Percentiles rank a stretch among this genome's conserved stretches.
These are phyloP conservation scores for Cheirogaleus medius DNA, from an alignment of 2,113 vertebrate species.

Conservation along the genomic window DNA sequence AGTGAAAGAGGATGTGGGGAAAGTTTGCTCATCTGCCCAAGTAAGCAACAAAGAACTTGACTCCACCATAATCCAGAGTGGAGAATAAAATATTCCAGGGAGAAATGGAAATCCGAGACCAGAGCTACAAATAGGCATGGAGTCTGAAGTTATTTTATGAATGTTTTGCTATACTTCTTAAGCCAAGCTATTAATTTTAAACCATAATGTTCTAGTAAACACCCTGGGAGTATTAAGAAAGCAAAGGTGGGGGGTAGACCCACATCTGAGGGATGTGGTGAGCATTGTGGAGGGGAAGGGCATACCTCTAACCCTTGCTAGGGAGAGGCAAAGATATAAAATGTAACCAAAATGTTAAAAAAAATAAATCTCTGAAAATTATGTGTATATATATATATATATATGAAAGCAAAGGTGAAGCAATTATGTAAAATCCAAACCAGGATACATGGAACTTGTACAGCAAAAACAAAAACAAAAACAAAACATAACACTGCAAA, in stretches of 20 bases:
- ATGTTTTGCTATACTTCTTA: not conserved
- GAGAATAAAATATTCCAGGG: not conserved
- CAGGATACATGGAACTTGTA: not conserved
- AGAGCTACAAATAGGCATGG: not conserved
- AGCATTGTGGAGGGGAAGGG: too few relatives aligned
- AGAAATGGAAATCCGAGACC: not conserved
- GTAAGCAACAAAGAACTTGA: not conserved
- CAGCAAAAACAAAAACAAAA: not conserved
- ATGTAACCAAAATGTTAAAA: too few relatives aligned
- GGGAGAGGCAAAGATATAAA: too few relatives aligned
- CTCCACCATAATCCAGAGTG: not conserved
- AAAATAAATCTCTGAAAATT: too few relatives aligned
- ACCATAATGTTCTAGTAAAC: not conserved
- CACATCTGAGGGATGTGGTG: too few relatives aligned
- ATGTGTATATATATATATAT: too few relatives aligned
- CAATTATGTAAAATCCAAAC: not conserved
- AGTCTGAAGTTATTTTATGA: not conserved
- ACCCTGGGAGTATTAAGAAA: not conserved
- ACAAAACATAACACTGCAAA: not conserved
- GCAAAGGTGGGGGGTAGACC: too few relatives aligned
- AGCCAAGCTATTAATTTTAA: not conserved
- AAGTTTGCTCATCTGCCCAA: not conserved
- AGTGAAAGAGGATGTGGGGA: not conserved
- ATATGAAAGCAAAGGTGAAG: constrained; percentile 18
- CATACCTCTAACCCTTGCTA: too few relatives aligned